Evolutionary conservation across 2,797 vertebrate species (phyloP).

Genomic region (Channa striata): DNA sequence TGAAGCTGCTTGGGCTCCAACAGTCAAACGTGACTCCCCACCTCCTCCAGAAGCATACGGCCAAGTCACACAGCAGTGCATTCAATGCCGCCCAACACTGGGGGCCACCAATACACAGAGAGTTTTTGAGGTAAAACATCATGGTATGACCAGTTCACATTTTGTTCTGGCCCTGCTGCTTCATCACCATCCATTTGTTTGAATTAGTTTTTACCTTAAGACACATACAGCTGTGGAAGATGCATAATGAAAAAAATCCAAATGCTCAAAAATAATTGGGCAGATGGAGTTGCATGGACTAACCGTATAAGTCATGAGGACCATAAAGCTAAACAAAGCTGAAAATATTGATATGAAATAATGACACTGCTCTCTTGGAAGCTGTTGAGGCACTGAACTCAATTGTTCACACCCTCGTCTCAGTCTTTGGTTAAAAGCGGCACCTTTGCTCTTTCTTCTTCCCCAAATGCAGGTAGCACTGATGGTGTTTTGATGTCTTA

Average conservation of each 20-base stretch:
- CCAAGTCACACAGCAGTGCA: too few species aligned
- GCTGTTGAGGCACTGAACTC: background rate
- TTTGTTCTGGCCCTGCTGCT: too few species aligned
- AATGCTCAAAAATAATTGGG: too few species aligned
- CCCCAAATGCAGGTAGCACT: conserved; percentile 18
- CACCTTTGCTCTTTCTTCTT: background rate
- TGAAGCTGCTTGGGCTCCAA: conserved; percentile 30
- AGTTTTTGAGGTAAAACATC: too few species aligned
- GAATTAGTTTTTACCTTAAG: too few species aligned
- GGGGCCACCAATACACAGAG: background rate
- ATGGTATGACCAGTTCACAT: too few species aligned
- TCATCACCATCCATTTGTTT: too few species aligned
- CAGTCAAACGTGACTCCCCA: conserved; percentile 5
- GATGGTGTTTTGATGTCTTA: conserved; percentile 31
- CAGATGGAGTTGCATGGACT: background rate
- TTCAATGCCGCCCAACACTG: background rate
- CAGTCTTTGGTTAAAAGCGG: conserved; percentile 23
- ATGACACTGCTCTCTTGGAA: conserved; percentile 3
- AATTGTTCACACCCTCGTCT: background rate
- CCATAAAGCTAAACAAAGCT: too few species aligned
- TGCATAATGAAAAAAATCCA: too few species aligned
- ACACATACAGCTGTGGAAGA: too few species aligned
- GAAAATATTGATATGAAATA: too few species aligned
- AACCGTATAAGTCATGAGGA: too few species aligned
- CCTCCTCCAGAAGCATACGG: background rate